Evolutionary conservation across 2,888 invertebrate genomes (phyloP).

Genomic region (Rhagium mordax): DNA sequence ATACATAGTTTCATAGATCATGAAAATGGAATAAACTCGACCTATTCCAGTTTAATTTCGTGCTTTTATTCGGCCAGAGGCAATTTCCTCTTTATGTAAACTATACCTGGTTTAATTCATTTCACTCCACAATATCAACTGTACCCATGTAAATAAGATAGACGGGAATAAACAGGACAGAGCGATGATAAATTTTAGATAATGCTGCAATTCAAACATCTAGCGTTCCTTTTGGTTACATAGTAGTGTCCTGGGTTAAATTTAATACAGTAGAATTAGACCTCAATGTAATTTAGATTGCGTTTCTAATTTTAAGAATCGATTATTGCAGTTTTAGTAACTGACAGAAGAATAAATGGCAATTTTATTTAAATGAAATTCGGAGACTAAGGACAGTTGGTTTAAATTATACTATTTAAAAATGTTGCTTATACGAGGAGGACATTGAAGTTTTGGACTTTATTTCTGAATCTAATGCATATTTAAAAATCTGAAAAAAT

Average conservation of each 20-base stretch:
- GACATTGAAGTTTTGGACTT: no score
- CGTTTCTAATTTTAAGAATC: neutral
- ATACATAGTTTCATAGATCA: neutral
- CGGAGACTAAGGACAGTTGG: no score
- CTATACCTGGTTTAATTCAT: constrained; percentile 11
- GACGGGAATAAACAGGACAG: constrained; percentile 7
- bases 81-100: neutral
- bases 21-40: neutral
- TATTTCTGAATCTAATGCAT: no score
- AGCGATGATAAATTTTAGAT: constrained; percentile 21
- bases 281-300: neutral
- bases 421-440: no score
- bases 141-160: constrained; percentile 10
- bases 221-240: constrained; percentile 4
- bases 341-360: no score
- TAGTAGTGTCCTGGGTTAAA: neutral
- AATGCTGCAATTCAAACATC: constrained; percentile 14
- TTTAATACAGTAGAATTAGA: constrained; percentile 4
- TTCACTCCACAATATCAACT: neutral
- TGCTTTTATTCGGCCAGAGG: neutral
- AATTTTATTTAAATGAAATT: no score
- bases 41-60: neutral
- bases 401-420: no score
- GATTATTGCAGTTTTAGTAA: neutral
- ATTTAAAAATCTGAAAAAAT: no score